Evolutionary conservation across 2,888 invertebrate genomes (phyloP), one percentile per base, ranked within the genome.

Genomic region (Atethmia centrago): DNA sequence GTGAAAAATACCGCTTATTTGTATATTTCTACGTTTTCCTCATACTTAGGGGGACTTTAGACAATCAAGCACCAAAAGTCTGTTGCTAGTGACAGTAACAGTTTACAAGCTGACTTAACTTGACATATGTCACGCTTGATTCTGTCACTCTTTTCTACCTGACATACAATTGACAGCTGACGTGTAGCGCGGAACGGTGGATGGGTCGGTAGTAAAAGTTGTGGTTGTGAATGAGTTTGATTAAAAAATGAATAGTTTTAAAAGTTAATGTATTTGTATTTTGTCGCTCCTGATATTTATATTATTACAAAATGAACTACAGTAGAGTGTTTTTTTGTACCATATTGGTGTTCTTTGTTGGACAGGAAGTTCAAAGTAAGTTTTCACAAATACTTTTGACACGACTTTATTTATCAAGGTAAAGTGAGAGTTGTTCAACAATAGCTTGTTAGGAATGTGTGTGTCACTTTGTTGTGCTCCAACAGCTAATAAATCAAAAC

Each of bases 391-490:
- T 63, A 66, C 59, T 77, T 85, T 79, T 89, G 87, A 90, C 88
- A 89, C 90, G 90, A 88, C 90, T 92, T 88, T 89, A 87, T 89
- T 87, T 90, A 88, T 91, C 95, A 95, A 96, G 96, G 95, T 93
- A 91, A 95, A 95, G 95, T 94, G 95, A 95, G 95, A 95, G 95
- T 94, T 89, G 78, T 85, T 73, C 59, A 67, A 71, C 71, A 72
- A 78, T 82, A 67, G 51, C 68, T 74, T 65, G 42, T 5, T 64
- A 71, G 14, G 64, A 71, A 82, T 75, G 61, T 63, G 71, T 75
- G 28, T 63, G 68, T 71, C 40, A 55, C 36, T 66, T 66, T 49
- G 16, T n/a, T 66, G 49, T 55, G 55, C 63, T 47, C 56, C 53
- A 66, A 59, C 19, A 68, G 1, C 25, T 42, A 45, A 28, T 68